Evolutionary conservation across 2,113 vertebrate genomes (phyloP).

Genomic region (Gulo gulo): DNA sequence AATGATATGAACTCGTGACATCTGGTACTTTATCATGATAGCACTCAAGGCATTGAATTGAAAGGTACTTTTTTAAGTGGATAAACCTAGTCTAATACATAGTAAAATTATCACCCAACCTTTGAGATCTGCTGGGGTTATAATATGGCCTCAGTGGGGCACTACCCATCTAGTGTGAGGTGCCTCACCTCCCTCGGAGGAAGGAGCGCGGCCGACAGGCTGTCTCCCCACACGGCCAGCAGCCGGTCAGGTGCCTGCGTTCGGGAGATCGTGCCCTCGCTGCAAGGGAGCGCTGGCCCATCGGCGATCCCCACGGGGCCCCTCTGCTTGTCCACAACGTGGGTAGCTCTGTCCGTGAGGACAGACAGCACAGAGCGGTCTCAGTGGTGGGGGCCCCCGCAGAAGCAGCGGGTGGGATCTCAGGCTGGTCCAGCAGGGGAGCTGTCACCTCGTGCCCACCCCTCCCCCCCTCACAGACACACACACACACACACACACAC

Average conservation of each 20-base stretch:
- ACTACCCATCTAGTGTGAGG: rapidly evolving
- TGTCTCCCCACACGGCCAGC: rapidly evolving
- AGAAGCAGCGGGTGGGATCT: rapidly evolving
- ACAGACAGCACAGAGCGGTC: not conserved
- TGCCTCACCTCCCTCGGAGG: rapidly evolving
- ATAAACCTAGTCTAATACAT: not conserved
- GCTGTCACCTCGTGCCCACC: rapidly evolving
- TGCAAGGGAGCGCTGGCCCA: rapidly evolving
- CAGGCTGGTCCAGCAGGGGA: rapidly evolving
- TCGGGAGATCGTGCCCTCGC: not conserved
- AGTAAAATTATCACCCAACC: not conserved
- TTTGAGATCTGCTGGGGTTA: not conserved
- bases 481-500: rapidly evolving
- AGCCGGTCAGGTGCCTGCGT: rapidly evolving
- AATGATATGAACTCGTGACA: not conserved
- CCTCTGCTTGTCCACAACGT: no score
- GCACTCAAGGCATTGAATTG: not conserved
- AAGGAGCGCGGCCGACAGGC: not conserved
- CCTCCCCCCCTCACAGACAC: rapidly evolving
- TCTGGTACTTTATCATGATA: not conserved
- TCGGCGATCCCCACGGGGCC: rapidly evolving
- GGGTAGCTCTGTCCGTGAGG: not conserved
- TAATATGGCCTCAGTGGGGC: not conserved
- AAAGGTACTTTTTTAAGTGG: not conserved
- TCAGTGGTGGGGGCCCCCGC: not conserved